These are phyloP conservation scores for Agapornis roseicollis DNA, from an alignment of 2,113 vertebrate genomes.

Conservation along the genomic window DNA sequence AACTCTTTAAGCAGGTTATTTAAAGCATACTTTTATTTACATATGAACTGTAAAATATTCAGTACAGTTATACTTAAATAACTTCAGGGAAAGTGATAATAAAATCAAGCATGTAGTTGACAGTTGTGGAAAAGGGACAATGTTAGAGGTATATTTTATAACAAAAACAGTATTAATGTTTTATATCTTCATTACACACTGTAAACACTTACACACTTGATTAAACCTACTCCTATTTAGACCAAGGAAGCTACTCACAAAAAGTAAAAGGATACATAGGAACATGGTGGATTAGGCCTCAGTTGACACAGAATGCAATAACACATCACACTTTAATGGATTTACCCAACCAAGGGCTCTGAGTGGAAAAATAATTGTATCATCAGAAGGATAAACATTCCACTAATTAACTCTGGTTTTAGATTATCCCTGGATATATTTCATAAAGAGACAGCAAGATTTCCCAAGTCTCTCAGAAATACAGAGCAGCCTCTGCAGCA, in stretches of 20 bases:
- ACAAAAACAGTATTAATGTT: not conserved
- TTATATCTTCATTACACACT: not conserved
- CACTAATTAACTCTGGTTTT: conserved; percentile 40
- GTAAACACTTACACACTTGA: not conserved
- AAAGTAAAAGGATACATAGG: not conserved
- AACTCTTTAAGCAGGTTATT: not conserved
- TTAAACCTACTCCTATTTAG: not conserved
- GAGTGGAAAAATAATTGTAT: conserved; percentile 23
- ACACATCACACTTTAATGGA: not conserved
- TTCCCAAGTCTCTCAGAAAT: conserved; percentile 12
- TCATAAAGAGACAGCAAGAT: conserved; percentile 29
- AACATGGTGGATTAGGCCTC: not conserved
- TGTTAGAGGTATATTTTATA: not conserved
- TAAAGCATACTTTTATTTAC: not conserved
- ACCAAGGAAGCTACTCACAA: not conserved
- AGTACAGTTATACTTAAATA: not conserved
- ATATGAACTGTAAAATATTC: not conserved
- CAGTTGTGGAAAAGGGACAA: not conserved
- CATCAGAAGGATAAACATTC: conserved; percentile 36
- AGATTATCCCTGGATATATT: conserved; percentile 21
- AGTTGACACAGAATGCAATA: not conserved
- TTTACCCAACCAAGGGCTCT: not conserved
- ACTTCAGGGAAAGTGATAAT: not conserved
- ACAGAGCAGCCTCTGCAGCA: not conserved
- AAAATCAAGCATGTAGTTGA: not conserved